phyloP scores from a whole-genome alignment of 2,888 invertebrate genomes.

The Lucinisca nassula region DNA sequence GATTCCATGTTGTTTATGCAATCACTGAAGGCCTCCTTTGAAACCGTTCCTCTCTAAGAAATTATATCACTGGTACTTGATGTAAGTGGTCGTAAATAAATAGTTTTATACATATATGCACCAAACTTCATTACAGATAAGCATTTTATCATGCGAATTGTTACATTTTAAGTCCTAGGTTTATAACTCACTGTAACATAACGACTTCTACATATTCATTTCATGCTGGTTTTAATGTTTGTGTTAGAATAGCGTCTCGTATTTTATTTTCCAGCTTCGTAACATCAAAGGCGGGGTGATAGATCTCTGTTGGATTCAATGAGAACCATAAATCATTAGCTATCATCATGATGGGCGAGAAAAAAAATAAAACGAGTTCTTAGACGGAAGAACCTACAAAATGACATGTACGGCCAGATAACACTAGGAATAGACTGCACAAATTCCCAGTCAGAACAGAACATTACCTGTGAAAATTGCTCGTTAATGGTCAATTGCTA shows the following conservation, averaged over 20 bases:
- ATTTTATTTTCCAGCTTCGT: constrained; percentile 51
- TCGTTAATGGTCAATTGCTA: too few relatives aligned
- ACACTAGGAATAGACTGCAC: too few relatives aligned
- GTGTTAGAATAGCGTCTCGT: constrained; percentile 61
- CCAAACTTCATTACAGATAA: constrained; percentile 56
- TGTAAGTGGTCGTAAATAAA: neutral
- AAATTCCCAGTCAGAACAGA: too few relatives aligned
- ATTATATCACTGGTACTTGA: neutral
- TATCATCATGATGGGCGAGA: constrained; percentile 43
- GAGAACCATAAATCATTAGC: constrained; percentile 59
- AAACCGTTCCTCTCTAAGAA: neutral
- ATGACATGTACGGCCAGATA: too few relatives aligned
- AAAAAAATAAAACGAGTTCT: too few relatives aligned
- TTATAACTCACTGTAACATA: constrained; percentile 56
- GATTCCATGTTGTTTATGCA: neutral
- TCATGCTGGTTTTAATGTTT: constrained; percentile 64
- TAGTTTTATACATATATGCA: constrained; percentile 10
- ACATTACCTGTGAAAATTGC: too few relatives aligned
- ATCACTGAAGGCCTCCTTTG: neutral
- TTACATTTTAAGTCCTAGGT: constrained; percentile 47
- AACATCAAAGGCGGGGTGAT: constrained; percentile 66
- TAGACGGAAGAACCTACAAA: too few relatives aligned
- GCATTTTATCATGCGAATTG: constrained; percentile 65
- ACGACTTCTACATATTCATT: constrained; percentile 46
- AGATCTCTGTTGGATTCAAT: constrained; percentile 45